Conservation (phyloP, 1,140 invertebrate genomes). For the Rhopalosiphum padi region DNA sequence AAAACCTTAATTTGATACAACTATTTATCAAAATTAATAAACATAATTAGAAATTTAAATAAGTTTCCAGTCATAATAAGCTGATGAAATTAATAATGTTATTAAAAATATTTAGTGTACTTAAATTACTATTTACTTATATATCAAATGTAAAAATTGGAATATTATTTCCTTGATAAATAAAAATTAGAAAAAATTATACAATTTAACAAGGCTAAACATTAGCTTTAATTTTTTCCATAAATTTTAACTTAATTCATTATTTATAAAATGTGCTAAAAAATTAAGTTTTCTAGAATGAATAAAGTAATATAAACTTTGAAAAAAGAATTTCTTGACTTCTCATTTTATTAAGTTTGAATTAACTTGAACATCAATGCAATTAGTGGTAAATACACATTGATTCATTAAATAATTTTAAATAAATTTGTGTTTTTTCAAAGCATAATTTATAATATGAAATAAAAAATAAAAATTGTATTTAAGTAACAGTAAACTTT, state of each 20-base stretch:
- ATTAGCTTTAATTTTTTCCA: background rate
- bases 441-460: background rate
- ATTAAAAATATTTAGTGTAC: background rate
- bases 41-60: background rate
- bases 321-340: background rate
- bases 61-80: background rate
- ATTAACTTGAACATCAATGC: background rate
- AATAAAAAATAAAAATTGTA: background rate
- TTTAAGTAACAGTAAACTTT: background rate
- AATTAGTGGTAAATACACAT: background rate
- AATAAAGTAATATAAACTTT: background rate
- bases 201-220: too few relatives aligned
- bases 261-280: background rate
- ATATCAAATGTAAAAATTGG: background rate
- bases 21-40: background rate
- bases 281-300: background rate
- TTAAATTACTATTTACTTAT: background rate
- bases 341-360: background rate
- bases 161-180: background rate
- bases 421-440: background rate
- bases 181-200: background rate
- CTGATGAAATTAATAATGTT: background rate
- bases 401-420: background rate
- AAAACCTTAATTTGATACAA: background rate
- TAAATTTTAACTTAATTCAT: background rate